phyloP scores from a whole-genome alignment of 2,113 vertebrate genomes.

The Sorex araneus region DNA sequence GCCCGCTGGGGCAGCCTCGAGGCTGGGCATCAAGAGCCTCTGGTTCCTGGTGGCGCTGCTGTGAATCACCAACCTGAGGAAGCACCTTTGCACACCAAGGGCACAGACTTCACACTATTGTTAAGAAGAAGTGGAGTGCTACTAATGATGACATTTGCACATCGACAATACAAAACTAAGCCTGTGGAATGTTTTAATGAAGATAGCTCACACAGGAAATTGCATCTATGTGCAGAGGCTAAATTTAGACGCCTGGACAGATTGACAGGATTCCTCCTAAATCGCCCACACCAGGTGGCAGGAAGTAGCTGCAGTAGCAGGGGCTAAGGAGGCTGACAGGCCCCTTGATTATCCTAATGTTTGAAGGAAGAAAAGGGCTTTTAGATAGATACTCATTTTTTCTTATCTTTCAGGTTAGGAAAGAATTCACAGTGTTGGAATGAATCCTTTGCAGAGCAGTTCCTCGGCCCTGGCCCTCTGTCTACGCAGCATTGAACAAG shows the following conservation, averaged over 20 bases:
- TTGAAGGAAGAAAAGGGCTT: slow-evolving; percentile 38
- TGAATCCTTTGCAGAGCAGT: slow-evolving; percentile 30
- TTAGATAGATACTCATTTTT: slow-evolving; percentile 10
- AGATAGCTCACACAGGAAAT: slow-evolving; percentile 59
- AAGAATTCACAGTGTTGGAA: slow-evolving; percentile 38
- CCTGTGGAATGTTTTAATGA: slow-evolving; percentile 67
- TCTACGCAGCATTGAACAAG: slow-evolving; percentile 71
- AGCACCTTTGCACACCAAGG: too few species aligned
- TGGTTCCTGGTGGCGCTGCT: neutral
- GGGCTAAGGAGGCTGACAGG: neutral
- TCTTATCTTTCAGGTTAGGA: slow-evolving; percentile 15
- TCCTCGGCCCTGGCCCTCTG: slow-evolving; percentile 37
- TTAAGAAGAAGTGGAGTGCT: slow-evolving; percentile 15
- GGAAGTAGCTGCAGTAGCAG: slow-evolving; percentile 55
- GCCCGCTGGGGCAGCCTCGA: neutral
- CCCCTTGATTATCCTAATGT: neutral
- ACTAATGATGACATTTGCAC: slow-evolving; percentile 63
- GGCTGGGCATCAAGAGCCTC: neutral
- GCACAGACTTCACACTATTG: too few species aligned
- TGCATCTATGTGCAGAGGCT: slow-evolving; percentile 65
- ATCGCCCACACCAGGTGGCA: slow-evolving; percentile 55
- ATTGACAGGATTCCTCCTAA: slow-evolving; percentile 58
- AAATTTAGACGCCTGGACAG: slow-evolving; percentile 75
- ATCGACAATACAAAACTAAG: slow-evolving; percentile 61
- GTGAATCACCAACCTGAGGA: too few species aligned